A percentile compares a stretch with the other conserved stretches of the same genome.
Conservation (phyloP, 2,113 vertebrate species). For the Gymnarchus niloticus region DNA sequence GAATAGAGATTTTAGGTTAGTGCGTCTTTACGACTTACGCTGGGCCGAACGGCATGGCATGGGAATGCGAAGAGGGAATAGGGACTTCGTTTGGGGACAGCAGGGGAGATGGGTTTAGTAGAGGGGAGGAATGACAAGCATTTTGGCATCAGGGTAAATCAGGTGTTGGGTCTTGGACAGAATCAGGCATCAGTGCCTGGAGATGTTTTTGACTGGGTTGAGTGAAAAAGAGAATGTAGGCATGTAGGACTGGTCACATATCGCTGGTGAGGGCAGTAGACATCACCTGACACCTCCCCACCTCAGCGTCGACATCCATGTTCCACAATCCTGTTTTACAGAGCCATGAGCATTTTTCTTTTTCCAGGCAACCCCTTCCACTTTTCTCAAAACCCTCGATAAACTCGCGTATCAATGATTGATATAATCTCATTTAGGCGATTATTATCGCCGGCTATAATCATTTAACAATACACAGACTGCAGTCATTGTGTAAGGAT, state of each 20-base stretch:
- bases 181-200: not conserved
- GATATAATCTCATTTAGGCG: not conserved
- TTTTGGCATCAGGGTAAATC: not conserved
- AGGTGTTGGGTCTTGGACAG: not conserved
- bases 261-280: not conserved
- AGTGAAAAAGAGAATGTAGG: not conserved
- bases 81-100: not conserved
- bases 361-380: not conserved
- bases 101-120: not conserved
- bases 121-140: not conserved
- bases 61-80: not conserved
- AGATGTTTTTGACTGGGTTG: not conserved
- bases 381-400: not conserved
- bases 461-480: not conserved
- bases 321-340: not conserved
- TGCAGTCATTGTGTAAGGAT: too few species aligned
- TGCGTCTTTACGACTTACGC: not conserved
- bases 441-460: not conserved
- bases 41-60: not conserved
- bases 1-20: not conserved
- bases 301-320: not conserved
- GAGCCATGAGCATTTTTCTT: not conserved
- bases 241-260: not conserved
- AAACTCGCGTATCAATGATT: not conserved
- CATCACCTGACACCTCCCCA: not conserved